Evolutionary conservation across 2,888 invertebrate genomes (phyloP), one percentile per base, ranked within the genome.

Genomic region (Adelognathus sp.): DNA sequence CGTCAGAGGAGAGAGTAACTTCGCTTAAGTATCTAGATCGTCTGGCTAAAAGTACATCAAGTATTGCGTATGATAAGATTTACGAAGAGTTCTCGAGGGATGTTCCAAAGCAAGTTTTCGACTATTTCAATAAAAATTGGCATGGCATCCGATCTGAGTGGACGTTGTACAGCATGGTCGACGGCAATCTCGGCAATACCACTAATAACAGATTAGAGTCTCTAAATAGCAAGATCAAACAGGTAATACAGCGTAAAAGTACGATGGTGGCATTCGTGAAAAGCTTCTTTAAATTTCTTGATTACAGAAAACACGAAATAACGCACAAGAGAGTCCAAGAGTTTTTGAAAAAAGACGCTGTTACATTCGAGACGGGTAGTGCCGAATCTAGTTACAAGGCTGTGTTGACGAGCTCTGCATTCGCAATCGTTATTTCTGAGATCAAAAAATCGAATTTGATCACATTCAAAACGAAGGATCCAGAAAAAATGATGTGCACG

Each of bases 51-150:
- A 75, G 71, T 33, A 31, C 44, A 63, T 64, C 63, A 7, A 46
- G 58, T 46, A 9, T 60, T 14, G 39, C 56, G 29, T 80, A 80
- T 36, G 9, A 58, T 21, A 1, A 36, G 14, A 50, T 63, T 24
- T 61, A 73, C 18, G 18, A 39, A 1, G 7, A 76, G 50, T 78
- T 80, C n/a, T 66, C 21, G 18, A 5, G 39, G 0, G 7, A 46
- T 9, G 74, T 61, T 4, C 81, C 82, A 52, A 18, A 16, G 9
- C 7, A 14, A n/a, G 76, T 81, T 1, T 1, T 60, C 2, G 9
- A 69, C 3, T 82, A 83, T 71, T 82, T 73, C 46, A 33, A 83
- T 46, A 50, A 44, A 21, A 81, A 80, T 72, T 83, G 81, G 80
- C 77, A 83, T 52, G 1, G 16, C 18, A 83, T 80, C n/a, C 27